Evolutionary conservation across 2,888 invertebrate species (phyloP).

Genomic region (Lymantria dispar): DNA sequence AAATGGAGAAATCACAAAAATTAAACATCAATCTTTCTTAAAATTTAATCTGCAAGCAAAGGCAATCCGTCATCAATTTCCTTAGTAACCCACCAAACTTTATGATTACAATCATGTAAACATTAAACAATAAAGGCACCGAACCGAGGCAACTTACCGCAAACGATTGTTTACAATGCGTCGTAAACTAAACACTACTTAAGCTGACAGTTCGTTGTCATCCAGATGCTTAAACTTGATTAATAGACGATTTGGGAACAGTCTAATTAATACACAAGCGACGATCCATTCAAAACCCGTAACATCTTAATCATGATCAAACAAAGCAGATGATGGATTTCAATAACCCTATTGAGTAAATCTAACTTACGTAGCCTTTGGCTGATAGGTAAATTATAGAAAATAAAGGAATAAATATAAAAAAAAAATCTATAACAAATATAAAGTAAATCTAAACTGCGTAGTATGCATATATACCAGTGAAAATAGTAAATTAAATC

Average conservation of each 20-base stretch:
- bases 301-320: slow-evolving; percentile 66
- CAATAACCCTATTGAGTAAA: slow-evolving; percentile 6
- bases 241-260: slow-evolving; percentile 73
- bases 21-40: neutral
- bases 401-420: no score
- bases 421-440: no score
- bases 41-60: slow-evolving; percentile 2
- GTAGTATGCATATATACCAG: no score
- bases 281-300: slow-evolving; percentile 55
- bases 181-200: slow-evolving; percentile 76
- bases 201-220: slow-evolving; percentile 77
- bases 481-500: no score
- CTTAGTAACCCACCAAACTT: slow-evolving; percentile 29
- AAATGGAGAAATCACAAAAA: neutral
- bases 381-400: no score
- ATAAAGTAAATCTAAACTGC: no score
- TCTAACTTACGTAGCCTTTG: neutral
- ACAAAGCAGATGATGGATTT: slow-evolving; percentile 60
- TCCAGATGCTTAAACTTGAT: slow-evolving; percentile 79
- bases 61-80: slow-evolving; percentile 11
- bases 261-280: slow-evolving; percentile 68
- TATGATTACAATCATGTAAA: slow-evolving; percentile 59
- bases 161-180: slow-evolving; percentile 69
- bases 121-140: slow-evolving; percentile 64
- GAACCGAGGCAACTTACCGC: slow-evolving; percentile 60